Evolutionary conservation across 2,888 invertebrate species (phyloP).

Genomic region (Lycocerus yunnanus): DNA sequence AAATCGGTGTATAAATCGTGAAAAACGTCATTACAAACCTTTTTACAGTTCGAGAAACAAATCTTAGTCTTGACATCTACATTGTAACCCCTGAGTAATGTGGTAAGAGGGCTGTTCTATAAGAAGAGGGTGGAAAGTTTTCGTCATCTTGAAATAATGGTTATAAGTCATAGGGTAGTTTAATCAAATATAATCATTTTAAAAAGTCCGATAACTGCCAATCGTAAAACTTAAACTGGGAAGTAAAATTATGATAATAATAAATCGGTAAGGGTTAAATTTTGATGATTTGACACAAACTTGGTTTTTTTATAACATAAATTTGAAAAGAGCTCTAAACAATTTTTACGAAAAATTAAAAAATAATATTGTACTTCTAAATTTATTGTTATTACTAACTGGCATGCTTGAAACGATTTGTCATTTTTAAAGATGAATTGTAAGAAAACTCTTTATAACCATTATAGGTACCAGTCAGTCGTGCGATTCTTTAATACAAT

Average conservation of each 20-base stretch:
- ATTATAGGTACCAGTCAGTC: background rate
- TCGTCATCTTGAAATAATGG: background rate
- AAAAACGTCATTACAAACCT: background rate
- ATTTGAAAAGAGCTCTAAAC: background rate
- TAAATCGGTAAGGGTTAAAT: background rate
- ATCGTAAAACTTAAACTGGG: background rate
- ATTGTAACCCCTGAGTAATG: background rate
- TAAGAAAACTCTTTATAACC: background rate
- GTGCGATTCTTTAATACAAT: background rate
- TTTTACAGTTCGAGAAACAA: background rate
- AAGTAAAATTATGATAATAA: background rate
- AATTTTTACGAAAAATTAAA: background rate
- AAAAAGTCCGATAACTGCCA: background rate
- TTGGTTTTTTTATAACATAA: background rate
- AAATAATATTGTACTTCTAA: background rate
- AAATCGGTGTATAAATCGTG: background rate
- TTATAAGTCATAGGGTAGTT: background rate
- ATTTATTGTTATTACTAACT: background rate
- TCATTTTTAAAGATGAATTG: background rate
- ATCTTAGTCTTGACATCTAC: background rate
- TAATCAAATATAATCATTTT: background rate
- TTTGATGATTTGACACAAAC: background rate
- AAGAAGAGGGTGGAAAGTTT: background rate
- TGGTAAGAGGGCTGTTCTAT: background rate
- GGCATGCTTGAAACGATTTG: background rate